Evolutionary conservation across 2,888 invertebrate genomes (phyloP).

Genomic region (Reticulitermes lucifugus): DNA sequence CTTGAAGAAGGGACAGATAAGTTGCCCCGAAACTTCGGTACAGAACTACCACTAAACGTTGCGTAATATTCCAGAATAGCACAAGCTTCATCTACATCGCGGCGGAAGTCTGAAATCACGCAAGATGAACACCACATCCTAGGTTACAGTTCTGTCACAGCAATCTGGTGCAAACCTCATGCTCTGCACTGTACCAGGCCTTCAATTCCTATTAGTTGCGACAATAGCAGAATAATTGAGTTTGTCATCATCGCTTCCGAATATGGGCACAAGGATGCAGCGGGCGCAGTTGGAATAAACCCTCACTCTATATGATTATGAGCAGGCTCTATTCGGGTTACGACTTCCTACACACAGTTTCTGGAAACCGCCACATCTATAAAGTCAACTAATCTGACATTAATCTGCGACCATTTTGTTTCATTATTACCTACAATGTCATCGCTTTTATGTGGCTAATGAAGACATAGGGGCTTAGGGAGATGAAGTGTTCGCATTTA

Average conservation of each 20-base stretch:
- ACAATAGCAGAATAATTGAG: slow-evolving; percentile 46
- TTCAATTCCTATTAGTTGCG: slow-evolving; percentile 40
- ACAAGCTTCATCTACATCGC: too few species aligned
- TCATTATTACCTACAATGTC: background rate
- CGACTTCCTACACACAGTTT: background rate
- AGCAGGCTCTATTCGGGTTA: background rate
- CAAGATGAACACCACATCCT: too few species aligned
- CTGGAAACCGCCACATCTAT: background rate
- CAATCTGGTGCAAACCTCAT: background rate
- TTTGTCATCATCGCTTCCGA: slow-evolving; percentile 39
- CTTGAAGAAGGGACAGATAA: too few species aligned
- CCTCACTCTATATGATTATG: slow-evolving; percentile 3
- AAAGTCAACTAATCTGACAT: background rate
- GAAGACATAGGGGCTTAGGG: too few species aligned
- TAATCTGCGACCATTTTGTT: background rate
- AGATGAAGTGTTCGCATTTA: too few species aligned
- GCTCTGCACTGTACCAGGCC: slow-evolving; percentile 22
- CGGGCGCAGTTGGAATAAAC: background rate
- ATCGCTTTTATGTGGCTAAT: too few species aligned
- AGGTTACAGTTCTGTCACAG: too few species aligned
- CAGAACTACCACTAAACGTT: too few species aligned
- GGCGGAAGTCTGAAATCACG: too few species aligned
- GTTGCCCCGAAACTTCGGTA: too few species aligned
- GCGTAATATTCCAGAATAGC: too few species aligned
- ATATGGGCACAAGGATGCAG: slow-evolving; percentile 31